These are phyloP conservation scores for Brachylomia viminalis DNA, from an alignment of 2,888 invertebrate species.

Conservation along the genomic window DNA sequence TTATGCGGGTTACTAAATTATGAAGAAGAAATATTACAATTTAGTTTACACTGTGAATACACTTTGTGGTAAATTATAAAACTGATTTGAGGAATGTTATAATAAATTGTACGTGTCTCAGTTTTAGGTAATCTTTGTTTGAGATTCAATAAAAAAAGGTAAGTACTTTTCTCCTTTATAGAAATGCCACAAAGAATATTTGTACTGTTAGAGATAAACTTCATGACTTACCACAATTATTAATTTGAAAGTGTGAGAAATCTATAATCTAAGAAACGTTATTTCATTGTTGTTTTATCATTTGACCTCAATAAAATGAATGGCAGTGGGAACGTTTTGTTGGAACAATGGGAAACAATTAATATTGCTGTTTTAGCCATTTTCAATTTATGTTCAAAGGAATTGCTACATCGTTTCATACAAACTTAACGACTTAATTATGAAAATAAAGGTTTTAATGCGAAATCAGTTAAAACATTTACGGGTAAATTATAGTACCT, in stretches of 20 bases:
- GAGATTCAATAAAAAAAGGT: background rate
- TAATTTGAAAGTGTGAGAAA: conserved; percentile 70
- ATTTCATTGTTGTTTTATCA: conserved; percentile 62
- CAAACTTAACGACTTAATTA: conserved; percentile 5
- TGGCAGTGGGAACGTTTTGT: conserved; percentile 56
- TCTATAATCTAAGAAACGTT: conserved; percentile 65
- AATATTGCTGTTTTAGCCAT: conserved; percentile 41
- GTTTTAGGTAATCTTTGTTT: background rate
- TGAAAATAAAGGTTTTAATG: background rate
- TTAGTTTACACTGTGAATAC: background rate
- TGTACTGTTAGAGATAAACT: conserved; percentile 38
- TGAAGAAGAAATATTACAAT: no score
- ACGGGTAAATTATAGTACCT: background rate
- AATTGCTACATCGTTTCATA: conserved; percentile 26
- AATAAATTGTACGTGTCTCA: no score
- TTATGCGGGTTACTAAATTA: background rate
- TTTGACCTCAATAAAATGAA: conserved; percentile 57
- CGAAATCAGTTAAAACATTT: conserved; percentile 1
- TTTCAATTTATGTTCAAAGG: conserved; percentile 37
- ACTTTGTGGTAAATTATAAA: background rate
- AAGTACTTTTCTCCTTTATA: background rate
- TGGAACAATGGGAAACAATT: conserved; percentile 60
- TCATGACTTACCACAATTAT: conserved; percentile 35
- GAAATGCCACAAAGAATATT: conserved; percentile 11
- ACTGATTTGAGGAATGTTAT: background rate